Percentiles rank a stretch among this genome's conserved stretches.
These are phyloP conservation scores for Heliconius hewitsoni DNA, from an alignment of 1,140 invertebrate species.

Conservation along the genomic window DNA sequence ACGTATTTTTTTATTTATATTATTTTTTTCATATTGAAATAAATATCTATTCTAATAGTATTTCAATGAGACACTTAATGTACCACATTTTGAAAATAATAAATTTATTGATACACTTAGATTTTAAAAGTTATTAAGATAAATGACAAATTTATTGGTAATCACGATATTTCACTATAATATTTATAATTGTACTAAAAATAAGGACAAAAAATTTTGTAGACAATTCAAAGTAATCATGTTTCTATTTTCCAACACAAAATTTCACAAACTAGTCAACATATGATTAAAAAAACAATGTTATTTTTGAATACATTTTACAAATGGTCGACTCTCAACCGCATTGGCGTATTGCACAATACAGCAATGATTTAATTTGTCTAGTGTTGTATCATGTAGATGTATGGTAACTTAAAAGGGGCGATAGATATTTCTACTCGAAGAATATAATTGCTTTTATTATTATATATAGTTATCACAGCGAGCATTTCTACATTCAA, in stretches of 20 bases:
- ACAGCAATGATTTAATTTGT: slow-evolving; percentile 1
- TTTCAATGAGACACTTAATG: no score
- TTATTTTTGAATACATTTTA: slow-evolving; percentile 7
- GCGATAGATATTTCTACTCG: background rate
- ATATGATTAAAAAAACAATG: background rate
- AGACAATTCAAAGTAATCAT: background rate
- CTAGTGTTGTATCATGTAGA: background rate
- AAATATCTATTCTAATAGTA: no score
- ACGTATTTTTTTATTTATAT: background rate
- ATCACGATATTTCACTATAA: background rate
- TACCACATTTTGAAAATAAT: no score
- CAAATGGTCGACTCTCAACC: background rate
- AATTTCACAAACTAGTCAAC: no score
- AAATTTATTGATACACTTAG: no score
- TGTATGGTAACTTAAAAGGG: background rate
- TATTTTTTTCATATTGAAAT: background rate
- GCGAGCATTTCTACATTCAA: no score
- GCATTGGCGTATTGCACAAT: slow-evolving; percentile 6
- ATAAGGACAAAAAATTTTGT: background rate
- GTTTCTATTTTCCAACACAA: no score
- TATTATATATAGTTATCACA: no score
- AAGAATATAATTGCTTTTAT: no score
- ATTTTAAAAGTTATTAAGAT: background rate
- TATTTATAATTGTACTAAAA: background rate
- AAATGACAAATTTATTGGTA: background rate